These are phyloP conservation scores for Drosophila oshimai DNA, from an alignment of 1,140 invertebrate genomes.

Conservation along the genomic window DNA sequence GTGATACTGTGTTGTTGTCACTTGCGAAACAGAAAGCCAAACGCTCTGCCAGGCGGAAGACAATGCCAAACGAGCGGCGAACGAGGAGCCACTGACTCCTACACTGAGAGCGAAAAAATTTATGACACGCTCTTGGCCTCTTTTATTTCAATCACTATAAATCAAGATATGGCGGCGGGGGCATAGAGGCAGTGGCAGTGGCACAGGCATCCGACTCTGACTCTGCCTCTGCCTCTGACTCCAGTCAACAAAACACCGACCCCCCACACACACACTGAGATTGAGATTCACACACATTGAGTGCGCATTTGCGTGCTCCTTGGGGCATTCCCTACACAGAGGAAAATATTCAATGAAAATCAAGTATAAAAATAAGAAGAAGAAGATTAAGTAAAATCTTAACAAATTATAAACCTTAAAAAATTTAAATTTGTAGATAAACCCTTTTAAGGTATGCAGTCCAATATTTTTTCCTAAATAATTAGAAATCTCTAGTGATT, in stretches of 20 bases:
- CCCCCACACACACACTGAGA: constrained; percentile 6
- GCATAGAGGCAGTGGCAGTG: constrained; percentile 14
- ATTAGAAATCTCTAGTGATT: no score
- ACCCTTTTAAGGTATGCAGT: no score
- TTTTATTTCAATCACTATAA: constrained; percentile 82
- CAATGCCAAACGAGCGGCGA: constrained; percentile 63
- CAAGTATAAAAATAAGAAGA: no score
- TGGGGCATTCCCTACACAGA: constrained; percentile 13
- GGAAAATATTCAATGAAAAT: no score
- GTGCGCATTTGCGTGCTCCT: constrained; percentile 73
- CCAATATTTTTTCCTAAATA: no score
- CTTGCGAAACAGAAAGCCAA: constrained; percentile 68
- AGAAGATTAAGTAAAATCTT: no score
- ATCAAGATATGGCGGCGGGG: constrained; percentile 74
- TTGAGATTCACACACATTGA: constrained; percentile 14
- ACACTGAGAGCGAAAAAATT: constrained; percentile 69
- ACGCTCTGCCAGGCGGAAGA: constrained; percentile 54
- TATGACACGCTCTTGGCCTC: constrained; percentile 81
- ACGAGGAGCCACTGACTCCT: constrained; percentile 16
- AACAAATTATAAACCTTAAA: no score
- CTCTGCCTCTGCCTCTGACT: background rate
- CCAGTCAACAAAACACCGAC: constrained; percentile 8
- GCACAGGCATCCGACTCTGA: constrained; percentile 19
- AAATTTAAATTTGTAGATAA: background rate
- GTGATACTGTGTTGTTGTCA: constrained; percentile 33